A percentile compares a stretch with the other conserved stretches of the same genome.
Evolutionary conservation across 2,113 vertebrate genomes (phyloP).

Genomic region (Butorides virescens): DNA sequence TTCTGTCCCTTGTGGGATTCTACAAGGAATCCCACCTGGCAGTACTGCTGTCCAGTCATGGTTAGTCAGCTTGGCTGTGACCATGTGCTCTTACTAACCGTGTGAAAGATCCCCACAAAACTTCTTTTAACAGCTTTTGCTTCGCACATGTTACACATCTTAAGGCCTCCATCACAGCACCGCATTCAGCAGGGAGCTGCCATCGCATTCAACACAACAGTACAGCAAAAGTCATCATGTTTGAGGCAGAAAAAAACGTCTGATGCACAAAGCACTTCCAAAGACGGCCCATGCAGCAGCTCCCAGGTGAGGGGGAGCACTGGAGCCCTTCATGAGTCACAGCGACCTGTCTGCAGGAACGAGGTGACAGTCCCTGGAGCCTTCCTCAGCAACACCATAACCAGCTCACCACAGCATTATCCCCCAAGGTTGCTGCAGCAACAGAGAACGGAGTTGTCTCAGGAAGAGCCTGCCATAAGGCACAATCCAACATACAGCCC

Average conservation of each 20-base stretch:
- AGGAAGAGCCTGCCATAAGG: neutral
- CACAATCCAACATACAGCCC: neutral
- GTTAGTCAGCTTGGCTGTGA: neutral
- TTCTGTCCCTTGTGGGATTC: neutral
- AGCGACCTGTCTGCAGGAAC: neutral
- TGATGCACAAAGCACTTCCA: neutral
- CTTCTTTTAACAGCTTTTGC: neutral
- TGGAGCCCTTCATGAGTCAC: neutral
- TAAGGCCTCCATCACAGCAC: neutral
- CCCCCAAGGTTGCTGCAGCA: neutral
- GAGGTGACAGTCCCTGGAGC: neutral
- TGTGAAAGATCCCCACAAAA: neutral
- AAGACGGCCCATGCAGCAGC: neutral
- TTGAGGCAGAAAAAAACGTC: neutral
- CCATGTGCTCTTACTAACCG: neutral
- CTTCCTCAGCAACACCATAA: neutral
- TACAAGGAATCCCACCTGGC: neutral
- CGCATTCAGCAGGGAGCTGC: neutral
- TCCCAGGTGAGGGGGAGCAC: neutral
- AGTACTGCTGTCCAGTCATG: neutral
- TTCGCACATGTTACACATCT: neutral
- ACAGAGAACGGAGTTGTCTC: neutral
- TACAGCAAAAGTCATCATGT: neutral
- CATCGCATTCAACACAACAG: neutral
- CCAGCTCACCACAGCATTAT: neutral